phyloP scores from a whole-genome alignment of 2,888 invertebrate species.

The Palloptera scutellata region DNA sequence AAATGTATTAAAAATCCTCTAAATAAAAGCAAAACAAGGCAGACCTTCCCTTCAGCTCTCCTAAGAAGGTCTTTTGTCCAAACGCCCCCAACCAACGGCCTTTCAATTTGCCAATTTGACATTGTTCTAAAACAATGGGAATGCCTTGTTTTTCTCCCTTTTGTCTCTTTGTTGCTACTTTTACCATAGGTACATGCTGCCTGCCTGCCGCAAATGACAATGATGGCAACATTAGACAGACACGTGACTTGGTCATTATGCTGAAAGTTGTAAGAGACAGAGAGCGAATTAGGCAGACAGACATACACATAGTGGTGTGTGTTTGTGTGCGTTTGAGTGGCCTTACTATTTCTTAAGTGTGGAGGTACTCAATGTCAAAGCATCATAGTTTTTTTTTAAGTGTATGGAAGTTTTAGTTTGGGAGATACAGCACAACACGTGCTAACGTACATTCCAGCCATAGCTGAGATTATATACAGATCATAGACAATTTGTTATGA shows the following conservation, averaged over 20 bases:
- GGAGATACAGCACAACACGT: too few species aligned
- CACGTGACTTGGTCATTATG: slow-evolving; percentile 60
- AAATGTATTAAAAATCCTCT: slow-evolving; percentile 51
- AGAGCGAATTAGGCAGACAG: background rate
- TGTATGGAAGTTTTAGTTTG: slow-evolving; percentile 14
- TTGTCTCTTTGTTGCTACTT: background rate
- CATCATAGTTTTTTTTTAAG: slow-evolving; percentile 34
- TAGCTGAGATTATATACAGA: too few species aligned
- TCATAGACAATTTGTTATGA: too few species aligned
- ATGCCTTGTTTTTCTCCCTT: slow-evolving; percentile 18
- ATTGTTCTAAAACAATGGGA: slow-evolving; percentile 37
- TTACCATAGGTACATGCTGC: background rate
- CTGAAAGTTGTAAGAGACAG: slow-evolving; percentile 43
- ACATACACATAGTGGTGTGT: background rate
- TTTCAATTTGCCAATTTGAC: slow-evolving; percentile 48
- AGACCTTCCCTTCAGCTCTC: background rate
- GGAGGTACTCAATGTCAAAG: slow-evolving; percentile 21
- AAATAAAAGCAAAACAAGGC: slow-evolving; percentile 29
- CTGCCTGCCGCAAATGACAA: slow-evolving; percentile 17
- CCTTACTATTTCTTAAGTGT: slow-evolving; percentile 3
- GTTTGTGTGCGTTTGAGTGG: slow-evolving; percentile 4
- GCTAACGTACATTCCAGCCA: too few species aligned
- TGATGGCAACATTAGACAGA: slow-evolving; percentile 45
- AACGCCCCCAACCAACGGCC: slow-evolving; percentile 29
- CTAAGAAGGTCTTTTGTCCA: too few species aligned